These are phyloP conservation scores for Crepidodera aurea DNA, from an alignment of 2,888 invertebrate genomes.

Conservation along the genomic window DNA sequence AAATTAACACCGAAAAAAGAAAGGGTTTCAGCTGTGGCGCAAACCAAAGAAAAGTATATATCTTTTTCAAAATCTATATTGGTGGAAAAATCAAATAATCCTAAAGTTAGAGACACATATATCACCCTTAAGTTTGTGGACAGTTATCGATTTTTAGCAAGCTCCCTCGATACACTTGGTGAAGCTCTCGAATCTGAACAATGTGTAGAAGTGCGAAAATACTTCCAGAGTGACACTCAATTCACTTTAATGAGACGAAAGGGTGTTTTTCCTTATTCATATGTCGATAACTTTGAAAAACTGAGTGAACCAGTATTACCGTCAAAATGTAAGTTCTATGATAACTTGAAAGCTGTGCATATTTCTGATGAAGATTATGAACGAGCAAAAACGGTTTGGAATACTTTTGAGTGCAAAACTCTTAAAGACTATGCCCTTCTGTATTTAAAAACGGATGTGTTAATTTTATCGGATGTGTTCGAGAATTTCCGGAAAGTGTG, in stretches of 20 bases:
- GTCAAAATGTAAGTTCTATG: conserved; percentile 31
- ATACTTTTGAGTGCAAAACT: conserved; percentile 27
- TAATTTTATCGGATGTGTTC: conserved; percentile 40
- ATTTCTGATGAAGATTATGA: conserved; percentile 35
- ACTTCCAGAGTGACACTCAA: neutral
- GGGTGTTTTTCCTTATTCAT: conserved; percentile 34
- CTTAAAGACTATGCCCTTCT: conserved; percentile 44
- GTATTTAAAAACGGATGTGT: conserved; percentile 37
- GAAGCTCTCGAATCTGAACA: neutral
- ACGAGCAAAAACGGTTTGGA: conserved; percentile 35
- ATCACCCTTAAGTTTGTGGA: neutral
- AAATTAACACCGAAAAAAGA: too few species aligned
- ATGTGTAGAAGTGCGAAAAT: neutral
- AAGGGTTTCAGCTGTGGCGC: too few species aligned
- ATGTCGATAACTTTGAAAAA: conserved; percentile 22
- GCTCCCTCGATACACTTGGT: conserved; percentile 4
- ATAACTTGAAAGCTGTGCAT: conserved; percentile 28
- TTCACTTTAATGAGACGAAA: conserved; percentile 22
- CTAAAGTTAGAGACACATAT: neutral
- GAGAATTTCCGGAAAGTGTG: conserved; percentile 49
- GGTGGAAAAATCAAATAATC: too few species aligned
- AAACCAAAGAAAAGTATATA: too few species aligned
- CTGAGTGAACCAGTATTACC: conserved; percentile 27
- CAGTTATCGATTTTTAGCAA: neutral
- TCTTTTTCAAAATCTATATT: too few species aligned